Evolutionary conservation across 2,888 invertebrate species (phyloP).

Genomic region (Scrobipalpa atriplicella): DNA sequence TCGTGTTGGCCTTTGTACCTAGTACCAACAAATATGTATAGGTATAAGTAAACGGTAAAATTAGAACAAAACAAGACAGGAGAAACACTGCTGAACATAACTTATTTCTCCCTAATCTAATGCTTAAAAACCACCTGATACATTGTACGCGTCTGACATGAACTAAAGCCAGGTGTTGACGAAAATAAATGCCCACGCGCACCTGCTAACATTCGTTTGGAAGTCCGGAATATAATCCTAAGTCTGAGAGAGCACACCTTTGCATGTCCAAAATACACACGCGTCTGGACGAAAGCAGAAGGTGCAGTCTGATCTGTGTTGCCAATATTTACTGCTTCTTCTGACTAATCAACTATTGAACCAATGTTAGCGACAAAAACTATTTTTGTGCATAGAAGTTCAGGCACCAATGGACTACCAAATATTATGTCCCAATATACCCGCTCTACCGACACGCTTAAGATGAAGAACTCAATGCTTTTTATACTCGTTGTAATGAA

Average conservation of each 20-base stretch:
- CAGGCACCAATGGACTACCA: too few relatives aligned
- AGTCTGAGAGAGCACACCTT: constrained; percentile 20
- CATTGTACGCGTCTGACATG: constrained; percentile 25
- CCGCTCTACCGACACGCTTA: too few relatives aligned
- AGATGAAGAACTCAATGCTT: too few relatives aligned
- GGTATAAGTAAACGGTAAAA: not conserved
- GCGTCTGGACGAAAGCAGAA: constrained; percentile 3
- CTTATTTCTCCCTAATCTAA: not conserved
- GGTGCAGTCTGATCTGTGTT: not conserved
- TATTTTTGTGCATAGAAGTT: too few relatives aligned
- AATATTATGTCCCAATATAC: too few relatives aligned
- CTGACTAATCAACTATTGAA: too few relatives aligned
- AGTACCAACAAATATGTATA: not conserved
- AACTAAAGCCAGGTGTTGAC: constrained; percentile 49
- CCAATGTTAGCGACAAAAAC: too few relatives aligned
- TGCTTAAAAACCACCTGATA: constrained; percentile 15
- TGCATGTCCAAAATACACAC: constrained; percentile 12
- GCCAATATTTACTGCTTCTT: not conserved
- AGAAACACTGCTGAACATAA: not conserved
- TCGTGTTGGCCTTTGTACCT: not conserved
- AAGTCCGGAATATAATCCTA: constrained; percentile 31
- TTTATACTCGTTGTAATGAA: too few relatives aligned
- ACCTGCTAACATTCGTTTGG: constrained; percentile 50
- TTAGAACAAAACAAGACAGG: too few relatives aligned
- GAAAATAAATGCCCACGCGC: constrained; percentile 48